Evolutionary conservation across 2,888 invertebrate species (phyloP).

Genomic region (Tineola bisselliella): DNA sequence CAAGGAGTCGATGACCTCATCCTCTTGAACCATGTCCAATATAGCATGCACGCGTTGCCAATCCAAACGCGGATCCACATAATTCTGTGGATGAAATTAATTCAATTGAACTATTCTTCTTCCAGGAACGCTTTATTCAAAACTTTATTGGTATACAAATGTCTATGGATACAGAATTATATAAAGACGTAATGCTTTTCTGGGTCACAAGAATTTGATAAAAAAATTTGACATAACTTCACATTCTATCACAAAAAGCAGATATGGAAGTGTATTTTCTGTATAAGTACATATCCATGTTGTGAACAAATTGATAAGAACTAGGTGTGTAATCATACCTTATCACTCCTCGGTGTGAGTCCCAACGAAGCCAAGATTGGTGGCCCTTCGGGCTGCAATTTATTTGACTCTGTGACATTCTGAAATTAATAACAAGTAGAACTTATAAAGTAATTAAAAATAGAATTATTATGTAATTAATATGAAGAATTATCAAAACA

Average conservation of each 20-base stretch:
- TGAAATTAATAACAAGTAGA: conserved; percentile 28
- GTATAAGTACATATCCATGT: background rate
- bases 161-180: too few species aligned
- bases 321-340: conserved; percentile 34
- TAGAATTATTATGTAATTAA: too few species aligned
- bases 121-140: background rate
- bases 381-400: conserved; percentile 59
- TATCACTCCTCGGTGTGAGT: conserved; percentile 64
- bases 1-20: conserved; percentile 51
- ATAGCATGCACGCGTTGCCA: conserved; percentile 62
- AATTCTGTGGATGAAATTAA: conserved; percentile 62
- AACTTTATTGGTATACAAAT: too few species aligned
- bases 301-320: conserved; percentile 9
- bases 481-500: too few species aligned
- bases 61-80: conserved; percentile 61
- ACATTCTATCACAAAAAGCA: background rate
- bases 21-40: conserved; percentile 54
- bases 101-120: conserved; percentile 50
- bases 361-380: conserved; percentile 63
- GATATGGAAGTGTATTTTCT: conserved; percentile 2
- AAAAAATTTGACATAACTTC: background rate
- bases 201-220: background rate
- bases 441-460: background rate
- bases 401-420: conserved; percentile 37
- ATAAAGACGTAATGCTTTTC: too few species aligned